A percentile compares a stretch with the other conserved stretches of the same genome.
phyloP scores from a whole-genome alignment of 2,113 vertebrate species.

The Anas platyrhynchos region DNA sequence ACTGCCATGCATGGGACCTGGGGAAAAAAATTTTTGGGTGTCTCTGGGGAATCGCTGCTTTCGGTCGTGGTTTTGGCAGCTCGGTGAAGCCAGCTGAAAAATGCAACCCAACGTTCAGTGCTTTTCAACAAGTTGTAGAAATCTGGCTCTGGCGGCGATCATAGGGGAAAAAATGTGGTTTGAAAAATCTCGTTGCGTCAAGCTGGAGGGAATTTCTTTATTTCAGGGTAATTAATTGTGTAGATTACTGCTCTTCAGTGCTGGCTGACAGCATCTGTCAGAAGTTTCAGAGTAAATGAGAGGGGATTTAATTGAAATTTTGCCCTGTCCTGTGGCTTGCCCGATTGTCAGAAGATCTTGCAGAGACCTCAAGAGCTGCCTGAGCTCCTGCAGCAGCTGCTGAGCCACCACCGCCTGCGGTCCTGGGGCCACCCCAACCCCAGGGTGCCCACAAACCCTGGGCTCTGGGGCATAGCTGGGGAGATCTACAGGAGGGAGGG shows the following conservation, averaged over 20 bases:
- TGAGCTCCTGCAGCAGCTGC: background rate
- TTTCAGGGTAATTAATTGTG: background rate
- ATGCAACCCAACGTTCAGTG: background rate
- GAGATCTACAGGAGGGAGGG: accelerated
- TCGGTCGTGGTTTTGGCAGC: background rate
- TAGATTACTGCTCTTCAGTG: background rate
- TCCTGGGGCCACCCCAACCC: background rate
- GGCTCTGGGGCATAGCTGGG: background rate
- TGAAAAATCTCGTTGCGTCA: background rate
- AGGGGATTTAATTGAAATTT: background rate
- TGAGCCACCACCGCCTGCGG: background rate
- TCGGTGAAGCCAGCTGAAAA: background rate
- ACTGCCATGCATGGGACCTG: background rate
- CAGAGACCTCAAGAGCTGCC: background rate
- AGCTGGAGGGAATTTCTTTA: background rate
- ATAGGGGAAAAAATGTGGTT: background rate
- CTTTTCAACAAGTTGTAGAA: background rate
- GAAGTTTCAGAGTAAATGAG: background rate
- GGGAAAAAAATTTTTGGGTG: background rate
- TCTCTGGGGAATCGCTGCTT: accelerated
- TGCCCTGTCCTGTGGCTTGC: background rate
- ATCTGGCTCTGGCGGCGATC: background rate
- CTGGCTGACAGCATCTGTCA: background rate
- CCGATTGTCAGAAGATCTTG: background rate
- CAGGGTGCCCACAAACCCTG: background rate